A percentile compares a stretch with the other conserved stretches of the same genome.
Conservation (phyloP, 2,113 vertebrate species). For the Lontra canadensis region DNA sequence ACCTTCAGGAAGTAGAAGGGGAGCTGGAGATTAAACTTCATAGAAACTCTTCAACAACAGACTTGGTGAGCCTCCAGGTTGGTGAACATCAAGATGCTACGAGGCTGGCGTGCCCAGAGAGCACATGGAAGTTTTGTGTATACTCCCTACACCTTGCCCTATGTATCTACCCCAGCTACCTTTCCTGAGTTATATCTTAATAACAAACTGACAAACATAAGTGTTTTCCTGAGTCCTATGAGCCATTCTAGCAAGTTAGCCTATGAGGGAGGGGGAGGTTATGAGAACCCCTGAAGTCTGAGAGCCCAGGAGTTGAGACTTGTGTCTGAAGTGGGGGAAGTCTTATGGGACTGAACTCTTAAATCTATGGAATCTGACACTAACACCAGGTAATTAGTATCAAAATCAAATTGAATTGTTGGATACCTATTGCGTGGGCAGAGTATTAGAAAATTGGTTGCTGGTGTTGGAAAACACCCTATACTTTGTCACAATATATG, state of each 20-base stretch:
- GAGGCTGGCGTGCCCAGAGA: not conserved
- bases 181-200: not conserved
- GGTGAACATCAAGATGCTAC: not conserved
- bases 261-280: not conserved
- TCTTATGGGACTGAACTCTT: not conserved
- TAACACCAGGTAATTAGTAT: not conserved
- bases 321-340: not conserved
- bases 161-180: not conserved
- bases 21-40: not conserved
- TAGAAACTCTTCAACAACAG: not conserved
- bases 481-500: not conserved
- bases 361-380: not conserved
- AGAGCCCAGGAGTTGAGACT: not conserved
- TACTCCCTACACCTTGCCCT: not conserved
- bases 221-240: not conserved
- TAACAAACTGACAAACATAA: not conserved
- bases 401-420: not conserved
- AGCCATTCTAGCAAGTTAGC: not conserved
- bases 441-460: not conserved
- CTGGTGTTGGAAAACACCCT: not conserved
- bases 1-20: not conserved
- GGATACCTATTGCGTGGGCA: not conserved
- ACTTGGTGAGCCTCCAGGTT: not conserved
- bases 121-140: not conserved
- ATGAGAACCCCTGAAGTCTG: not conserved